Conservation (phyloP, 2,113 vertebrate species). For the Odobenus rosmarus region DNA sequence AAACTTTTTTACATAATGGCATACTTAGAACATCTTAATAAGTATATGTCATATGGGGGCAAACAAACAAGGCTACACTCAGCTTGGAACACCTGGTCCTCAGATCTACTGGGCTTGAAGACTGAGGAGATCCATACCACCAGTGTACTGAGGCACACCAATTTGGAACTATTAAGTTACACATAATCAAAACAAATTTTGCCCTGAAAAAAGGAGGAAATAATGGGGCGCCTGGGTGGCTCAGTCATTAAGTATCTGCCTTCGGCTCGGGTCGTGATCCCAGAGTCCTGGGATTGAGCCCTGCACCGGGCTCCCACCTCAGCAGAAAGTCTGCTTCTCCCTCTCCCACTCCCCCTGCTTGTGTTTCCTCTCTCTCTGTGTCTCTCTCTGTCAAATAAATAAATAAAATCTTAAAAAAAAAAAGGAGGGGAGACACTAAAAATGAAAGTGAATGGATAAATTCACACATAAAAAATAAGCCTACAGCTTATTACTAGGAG, state of each 20-base stretch:
- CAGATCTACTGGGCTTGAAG: not conserved
- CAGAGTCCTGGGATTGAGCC: too few species aligned
- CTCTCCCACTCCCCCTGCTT: too few species aligned
- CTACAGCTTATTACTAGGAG: not conserved
- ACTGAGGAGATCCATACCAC: not conserved
- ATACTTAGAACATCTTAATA: not conserved
- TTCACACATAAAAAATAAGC: not conserved
- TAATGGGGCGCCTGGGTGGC: not conserved
- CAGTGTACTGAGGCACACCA: not conserved
- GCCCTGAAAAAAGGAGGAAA: not conserved
- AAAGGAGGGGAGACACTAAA: not conserved
- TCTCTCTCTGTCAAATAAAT: too few species aligned
- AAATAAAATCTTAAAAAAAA: too few species aligned
- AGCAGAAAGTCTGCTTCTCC: too few species aligned
- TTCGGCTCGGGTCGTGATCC: too few species aligned
- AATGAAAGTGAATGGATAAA: not conserved
- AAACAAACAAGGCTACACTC: not conserved
- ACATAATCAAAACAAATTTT: not conserved
- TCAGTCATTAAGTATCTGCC: too few species aligned
- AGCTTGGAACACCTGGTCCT: not conserved
- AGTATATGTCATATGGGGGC: not conserved
- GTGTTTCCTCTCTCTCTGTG: too few species aligned
- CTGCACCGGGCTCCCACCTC: too few species aligned
- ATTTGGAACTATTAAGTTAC: not conserved
- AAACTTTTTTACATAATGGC: not conserved